Conservation (phyloP, 2,888 invertebrate genomes). For the Harpalus rufipes region DNA sequence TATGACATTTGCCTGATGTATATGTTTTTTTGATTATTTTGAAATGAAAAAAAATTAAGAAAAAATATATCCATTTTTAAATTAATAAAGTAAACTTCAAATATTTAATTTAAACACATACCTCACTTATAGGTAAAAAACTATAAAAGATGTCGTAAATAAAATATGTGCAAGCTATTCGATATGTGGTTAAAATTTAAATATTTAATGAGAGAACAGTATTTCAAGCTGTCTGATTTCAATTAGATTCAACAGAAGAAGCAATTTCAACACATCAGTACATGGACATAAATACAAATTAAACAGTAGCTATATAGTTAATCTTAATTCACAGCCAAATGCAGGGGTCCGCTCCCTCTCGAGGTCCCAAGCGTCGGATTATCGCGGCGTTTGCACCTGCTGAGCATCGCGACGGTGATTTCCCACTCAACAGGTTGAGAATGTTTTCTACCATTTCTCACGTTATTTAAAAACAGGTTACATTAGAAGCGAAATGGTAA, state of each 20-base stretch:
- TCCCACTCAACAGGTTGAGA: constrained; percentile 74
- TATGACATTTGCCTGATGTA: too few species aligned
- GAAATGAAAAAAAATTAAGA: too few species aligned
- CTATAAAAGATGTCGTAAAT: too few species aligned
- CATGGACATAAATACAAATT: constrained; percentile 72
- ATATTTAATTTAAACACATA: too few species aligned
- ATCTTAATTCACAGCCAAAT: constrained; percentile 73
- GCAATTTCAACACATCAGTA: constrained; percentile 62
- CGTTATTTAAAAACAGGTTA: neutral
- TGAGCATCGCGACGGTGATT: constrained; percentile 11
- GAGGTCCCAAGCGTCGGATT: constrained; percentile 12
- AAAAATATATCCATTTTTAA: too few species aligned
- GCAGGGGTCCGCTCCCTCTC: constrained; percentile 68
- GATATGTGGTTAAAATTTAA: neutral
- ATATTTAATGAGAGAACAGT: constrained; percentile 15
- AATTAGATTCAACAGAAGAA: constrained; percentile 29
- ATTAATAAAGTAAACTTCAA: too few species aligned
- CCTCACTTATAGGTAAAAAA: too few species aligned
- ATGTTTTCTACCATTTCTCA: constrained; percentile 10
- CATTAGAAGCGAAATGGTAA: too few species aligned
- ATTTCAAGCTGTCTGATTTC: constrained; percentile 32
- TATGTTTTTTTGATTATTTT: too few species aligned
- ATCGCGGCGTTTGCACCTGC: constrained; percentile 38
- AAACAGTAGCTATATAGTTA: constrained; percentile 72
- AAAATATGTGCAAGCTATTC: too few species aligned